phyloP scores from a whole-genome alignment of 2,113 vertebrate genomes.

The Urocitellus parryii region DNA sequence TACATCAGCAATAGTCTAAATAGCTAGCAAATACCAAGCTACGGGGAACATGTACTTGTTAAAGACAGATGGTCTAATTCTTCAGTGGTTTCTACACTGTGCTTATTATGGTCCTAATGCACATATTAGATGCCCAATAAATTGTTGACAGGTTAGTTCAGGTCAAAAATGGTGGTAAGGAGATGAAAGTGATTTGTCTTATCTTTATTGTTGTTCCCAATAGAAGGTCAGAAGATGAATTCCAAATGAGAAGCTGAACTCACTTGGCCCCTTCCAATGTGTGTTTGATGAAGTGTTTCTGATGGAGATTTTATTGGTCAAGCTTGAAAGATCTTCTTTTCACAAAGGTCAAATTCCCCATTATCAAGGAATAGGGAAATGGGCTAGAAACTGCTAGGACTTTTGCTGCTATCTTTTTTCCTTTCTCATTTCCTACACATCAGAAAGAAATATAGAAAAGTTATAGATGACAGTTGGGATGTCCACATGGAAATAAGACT shows the following conservation, averaged over 20 bases:
- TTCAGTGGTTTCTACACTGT: neutral
- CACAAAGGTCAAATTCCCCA: conserved; percentile 60
- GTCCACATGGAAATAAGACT: neutral
- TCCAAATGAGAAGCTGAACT: conserved; percentile 61
- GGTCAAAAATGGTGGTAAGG: conserved; percentile 20
- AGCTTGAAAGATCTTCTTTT: conserved; percentile 64
- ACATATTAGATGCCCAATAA: neutral
- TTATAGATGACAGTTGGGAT: neutral
- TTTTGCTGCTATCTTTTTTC: neutral
- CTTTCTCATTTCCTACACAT: conserved; percentile 47
- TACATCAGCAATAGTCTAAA: neutral
- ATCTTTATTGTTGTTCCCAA: neutral
- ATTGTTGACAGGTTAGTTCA: neutral
- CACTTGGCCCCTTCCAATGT: neutral
- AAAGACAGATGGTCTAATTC: conserved; percentile 4
- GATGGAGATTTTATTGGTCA: conserved; percentile 55
- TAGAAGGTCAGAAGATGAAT: conserved; percentile 57
- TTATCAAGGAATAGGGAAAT: conserved; percentile 54
- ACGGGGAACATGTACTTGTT: neutral
- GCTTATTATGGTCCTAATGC: neutral
- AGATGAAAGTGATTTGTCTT: conserved; percentile 40
- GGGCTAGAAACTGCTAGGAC: conserved; percentile 8
- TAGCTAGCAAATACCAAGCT: neutral
- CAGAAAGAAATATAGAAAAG: conserved; percentile 27
- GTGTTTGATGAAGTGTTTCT: conserved; percentile 73